These are phyloP conservation scores for Syngnathoides biaculeatus DNA, from an alignment of 2,113 vertebrate genomes.

Conservation along the genomic window DNA sequence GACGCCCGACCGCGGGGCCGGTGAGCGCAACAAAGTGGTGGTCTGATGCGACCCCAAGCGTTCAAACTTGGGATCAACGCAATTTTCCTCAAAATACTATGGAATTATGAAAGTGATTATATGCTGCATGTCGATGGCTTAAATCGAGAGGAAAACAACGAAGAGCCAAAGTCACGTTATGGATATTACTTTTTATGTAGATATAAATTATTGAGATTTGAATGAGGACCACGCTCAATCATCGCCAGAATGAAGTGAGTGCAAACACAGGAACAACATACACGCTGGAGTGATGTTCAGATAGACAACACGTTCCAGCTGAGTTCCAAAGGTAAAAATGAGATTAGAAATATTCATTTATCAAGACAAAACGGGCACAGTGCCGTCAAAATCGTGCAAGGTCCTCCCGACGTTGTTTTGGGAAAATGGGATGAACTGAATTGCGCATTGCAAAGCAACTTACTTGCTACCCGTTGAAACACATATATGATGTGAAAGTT, in stretches of 20 bases:
- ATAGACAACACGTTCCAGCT: not conserved
- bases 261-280: not conserved
- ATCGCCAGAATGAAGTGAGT: conserved; percentile 17
- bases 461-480: no score
- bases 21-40: conserved; percentile 14
- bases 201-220: not conserved
- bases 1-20: conserved; percentile 25
- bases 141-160: no score
- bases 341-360: no score
- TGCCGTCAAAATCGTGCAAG: not conserved
- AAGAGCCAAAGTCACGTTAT: not conserved
- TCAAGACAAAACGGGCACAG: no score
- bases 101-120: not conserved
- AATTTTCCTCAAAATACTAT: not conserved
- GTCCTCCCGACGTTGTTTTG: not conserved
- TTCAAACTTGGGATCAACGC: conserved; percentile 3
- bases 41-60: conserved; percentile 50
- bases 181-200: not conserved
- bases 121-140: not conserved
- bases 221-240: not conserved
- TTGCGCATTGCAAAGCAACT: no score
- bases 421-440: not conserved
- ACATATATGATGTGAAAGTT: no score
- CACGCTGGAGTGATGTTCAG: not conserved
- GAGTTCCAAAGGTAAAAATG: not conserved